Conservation (phyloP, 2,888 invertebrate genomes). For the Nemoura dubitans region DNA sequence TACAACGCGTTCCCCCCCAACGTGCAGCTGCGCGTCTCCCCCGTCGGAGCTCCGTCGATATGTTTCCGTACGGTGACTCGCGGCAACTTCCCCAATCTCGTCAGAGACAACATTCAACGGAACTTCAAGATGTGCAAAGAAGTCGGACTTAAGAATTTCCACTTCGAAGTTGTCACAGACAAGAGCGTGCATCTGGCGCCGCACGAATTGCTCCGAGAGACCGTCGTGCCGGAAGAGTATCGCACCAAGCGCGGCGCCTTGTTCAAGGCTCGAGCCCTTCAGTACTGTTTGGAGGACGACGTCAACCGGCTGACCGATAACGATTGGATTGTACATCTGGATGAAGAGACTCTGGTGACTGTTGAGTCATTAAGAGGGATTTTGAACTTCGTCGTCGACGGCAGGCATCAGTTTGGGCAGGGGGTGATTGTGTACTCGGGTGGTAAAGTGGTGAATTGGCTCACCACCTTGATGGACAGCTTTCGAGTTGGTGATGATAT, state of each 20-base stretch:
- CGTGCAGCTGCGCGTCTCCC: too few species aligned
- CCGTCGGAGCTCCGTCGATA: too few species aligned
- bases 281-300: conserved; percentile 92
- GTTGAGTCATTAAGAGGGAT: conserved; percentile 88
- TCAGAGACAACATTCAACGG: too few species aligned
- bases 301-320: conserved; percentile 85
- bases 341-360: conserved; percentile 94
- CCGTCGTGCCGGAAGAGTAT: conserved; percentile 88
- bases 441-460: conserved; percentile 95
- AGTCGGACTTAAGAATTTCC: too few species aligned
- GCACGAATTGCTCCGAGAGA: conserved; percentile 83
- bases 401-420: conserved; percentile 95
- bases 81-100: too few species aligned
- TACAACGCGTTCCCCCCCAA: too few species aligned
- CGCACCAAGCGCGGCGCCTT: conserved; percentile 90
- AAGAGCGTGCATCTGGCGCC: conserved; percentile 78
- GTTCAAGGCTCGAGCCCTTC: conserved; percentile 93
- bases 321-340: conserved; percentile 96
- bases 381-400: conserved; percentile 93
- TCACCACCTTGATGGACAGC: conserved; percentile 94
- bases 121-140: too few species aligned
- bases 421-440: conserved; percentile 96
- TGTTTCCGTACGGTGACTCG: too few species aligned
- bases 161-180: conserved; percentile 77
- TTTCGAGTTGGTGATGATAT: conserved; percentile 97